phyloP scores from a whole-genome alignment of 2,888 invertebrate genomes.

The Diarsia rubi region DNA sequence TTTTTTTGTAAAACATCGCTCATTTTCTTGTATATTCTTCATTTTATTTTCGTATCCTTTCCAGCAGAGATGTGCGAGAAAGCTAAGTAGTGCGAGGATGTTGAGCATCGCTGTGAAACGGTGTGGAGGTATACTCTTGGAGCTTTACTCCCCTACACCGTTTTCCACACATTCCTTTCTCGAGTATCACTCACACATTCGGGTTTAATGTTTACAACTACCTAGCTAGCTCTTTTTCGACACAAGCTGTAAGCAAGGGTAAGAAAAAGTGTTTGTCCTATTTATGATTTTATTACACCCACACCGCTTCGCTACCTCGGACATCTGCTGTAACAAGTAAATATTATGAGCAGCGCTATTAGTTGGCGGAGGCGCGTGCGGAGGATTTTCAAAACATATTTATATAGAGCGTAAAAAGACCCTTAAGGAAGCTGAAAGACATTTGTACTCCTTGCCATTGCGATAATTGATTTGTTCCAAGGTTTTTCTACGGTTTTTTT shows the following conservation, averaged over 20 bases:
- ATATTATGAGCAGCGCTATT: not conserved
- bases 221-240: not conserved
- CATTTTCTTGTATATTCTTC: not conserved
- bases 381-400: no score
- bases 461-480: no score
- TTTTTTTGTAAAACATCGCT: slow-evolving; percentile 13
- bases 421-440: no score
- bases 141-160: not conserved
- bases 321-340: no score
- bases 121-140: not conserved
- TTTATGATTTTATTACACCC: not conserved
- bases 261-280: not conserved
- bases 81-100: not conserved
- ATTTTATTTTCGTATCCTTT: not conserved
- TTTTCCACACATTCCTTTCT: not conserved
- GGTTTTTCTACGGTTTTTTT: no score
- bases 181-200: not conserved
- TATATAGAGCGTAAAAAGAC: no score
- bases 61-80: not conserved
- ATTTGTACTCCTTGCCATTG: no score
- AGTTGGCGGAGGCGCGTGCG: not conserved
- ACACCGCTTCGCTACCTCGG: not conserved
- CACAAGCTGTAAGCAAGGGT: not conserved
- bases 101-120: not conserved
- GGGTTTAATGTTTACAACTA: not conserved